Evolutionary conservation across 2,113 vertebrate genomes (phyloP).

Genomic region (Ginglymostoma cirratum): DNA sequence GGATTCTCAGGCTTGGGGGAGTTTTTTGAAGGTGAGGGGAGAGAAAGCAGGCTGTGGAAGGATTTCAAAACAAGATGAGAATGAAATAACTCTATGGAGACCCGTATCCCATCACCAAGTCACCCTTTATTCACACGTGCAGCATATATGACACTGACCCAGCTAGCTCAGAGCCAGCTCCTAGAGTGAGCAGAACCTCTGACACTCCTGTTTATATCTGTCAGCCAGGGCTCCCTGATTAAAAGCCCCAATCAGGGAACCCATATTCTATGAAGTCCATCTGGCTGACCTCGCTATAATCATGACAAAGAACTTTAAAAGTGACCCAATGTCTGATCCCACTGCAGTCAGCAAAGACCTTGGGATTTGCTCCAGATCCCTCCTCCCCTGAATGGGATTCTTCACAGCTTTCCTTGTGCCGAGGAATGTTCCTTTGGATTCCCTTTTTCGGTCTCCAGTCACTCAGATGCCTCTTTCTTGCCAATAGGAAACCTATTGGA

Average conservation of each 20-base stretch:
- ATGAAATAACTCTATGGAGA: neutral
- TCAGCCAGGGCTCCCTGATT: too few relatives aligned
- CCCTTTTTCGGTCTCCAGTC: neutral
- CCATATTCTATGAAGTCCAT: too few relatives aligned
- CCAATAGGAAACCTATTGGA: neutral
- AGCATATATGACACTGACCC: too few relatives aligned
- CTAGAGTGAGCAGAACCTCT: too few relatives aligned
- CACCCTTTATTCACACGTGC: too few relatives aligned
- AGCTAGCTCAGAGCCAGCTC: too few relatives aligned
- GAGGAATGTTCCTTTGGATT: neutral
- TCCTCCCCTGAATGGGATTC: neutral
- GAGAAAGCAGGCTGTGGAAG: neutral
- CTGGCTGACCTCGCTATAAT: too few relatives aligned
- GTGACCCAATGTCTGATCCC: neutral
- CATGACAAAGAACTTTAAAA: neutral
- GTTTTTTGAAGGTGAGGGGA: neutral
- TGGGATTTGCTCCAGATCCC: neutral
- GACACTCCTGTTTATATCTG: too few relatives aligned
- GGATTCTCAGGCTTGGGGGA: neutral
- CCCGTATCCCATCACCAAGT: too few relatives aligned
- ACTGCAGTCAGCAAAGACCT: neutral
- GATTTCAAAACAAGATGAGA: neutral
- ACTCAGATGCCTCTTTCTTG: too few relatives aligned
- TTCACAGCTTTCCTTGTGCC: neutral
- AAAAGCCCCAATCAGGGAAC: too few relatives aligned